Evolutionary conservation across 2,113 vertebrate species (phyloP).

Genomic region (Bujurquina vittata): DNA sequence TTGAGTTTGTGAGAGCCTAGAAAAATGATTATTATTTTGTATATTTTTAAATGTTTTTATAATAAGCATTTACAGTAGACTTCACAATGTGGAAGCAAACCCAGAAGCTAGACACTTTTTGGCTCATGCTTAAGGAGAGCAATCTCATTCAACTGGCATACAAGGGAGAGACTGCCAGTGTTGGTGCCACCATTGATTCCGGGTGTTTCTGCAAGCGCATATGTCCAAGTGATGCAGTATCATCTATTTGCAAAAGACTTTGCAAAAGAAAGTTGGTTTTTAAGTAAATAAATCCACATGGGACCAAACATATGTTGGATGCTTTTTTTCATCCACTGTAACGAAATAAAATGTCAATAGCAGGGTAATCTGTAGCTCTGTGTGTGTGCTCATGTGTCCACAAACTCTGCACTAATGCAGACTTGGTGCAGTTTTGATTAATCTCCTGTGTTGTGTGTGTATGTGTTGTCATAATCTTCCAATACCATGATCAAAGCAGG

Average conservation of each 20-base stretch:
- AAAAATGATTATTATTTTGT: fast-evolving
- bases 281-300: neutral
- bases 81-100: too few relatives aligned
- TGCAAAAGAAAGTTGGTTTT: neutral
- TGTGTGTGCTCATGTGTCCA: neutral
- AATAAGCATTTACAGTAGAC: neutral
- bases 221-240: neutral
- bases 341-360: constrained; percentile 4
- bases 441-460: constrained; percentile 36
- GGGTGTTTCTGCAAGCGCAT: neutral
- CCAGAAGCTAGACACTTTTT: neutral
- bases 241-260: neutral
- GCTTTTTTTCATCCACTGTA: neutral
- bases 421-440: constrained; percentile 53
- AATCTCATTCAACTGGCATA: too few relatives aligned
- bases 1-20: neutral
- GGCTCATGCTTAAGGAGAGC: neutral
- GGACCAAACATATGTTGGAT: neutral
- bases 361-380: neutral
- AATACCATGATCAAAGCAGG: constrained; percentile 77
- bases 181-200: neutral
- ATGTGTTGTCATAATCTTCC: constrained; percentile 64
- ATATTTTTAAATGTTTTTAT: neutral
- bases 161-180: neutral
- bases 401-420: constrained; percentile 2